These are phyloP conservation scores for Metalampra italica DNA, from an alignment of 2,888 invertebrate genomes.

Conservation along the genomic window DNA sequence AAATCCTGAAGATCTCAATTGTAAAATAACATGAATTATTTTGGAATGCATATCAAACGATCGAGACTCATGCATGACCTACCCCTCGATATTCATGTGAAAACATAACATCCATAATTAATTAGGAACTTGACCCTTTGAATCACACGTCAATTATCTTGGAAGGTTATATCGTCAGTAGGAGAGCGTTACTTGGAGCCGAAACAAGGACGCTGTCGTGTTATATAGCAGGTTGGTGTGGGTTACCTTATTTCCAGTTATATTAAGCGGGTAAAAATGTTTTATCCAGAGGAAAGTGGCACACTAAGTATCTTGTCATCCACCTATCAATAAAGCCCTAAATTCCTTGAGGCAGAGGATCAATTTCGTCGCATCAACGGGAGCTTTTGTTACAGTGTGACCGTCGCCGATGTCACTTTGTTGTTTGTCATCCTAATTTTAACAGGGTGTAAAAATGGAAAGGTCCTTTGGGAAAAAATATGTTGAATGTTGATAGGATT, in stretches of 20 bases:
- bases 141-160: not conserved
- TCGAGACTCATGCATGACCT: no score
- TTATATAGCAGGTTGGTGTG: not conserved
- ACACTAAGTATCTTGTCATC: slow-evolving; percentile 31
- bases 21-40: no score
- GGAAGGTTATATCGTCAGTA: no score
- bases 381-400: not conserved
- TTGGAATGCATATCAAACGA: no score
- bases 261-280: slow-evolving; percentile 15
- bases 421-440: not conserved
- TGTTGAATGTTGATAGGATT: no score
- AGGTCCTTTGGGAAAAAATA: no score
- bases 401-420: not conserved
- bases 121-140: not conserved
- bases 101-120: no score
- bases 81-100: no score
- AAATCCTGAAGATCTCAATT: no score
- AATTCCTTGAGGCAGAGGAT: slow-evolving; percentile 12
- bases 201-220: not conserved
- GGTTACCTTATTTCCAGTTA: slow-evolving; percentile 13
- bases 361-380: slow-evolving; percentile 4
- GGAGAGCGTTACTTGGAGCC: not conserved
- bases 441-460: no score
- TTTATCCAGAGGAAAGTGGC: slow-evolving; percentile 13
- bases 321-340: slow-evolving; percentile 24